Conservation (phyloP, 1,140 invertebrate species). For the Bacillus rossius region DNA sequence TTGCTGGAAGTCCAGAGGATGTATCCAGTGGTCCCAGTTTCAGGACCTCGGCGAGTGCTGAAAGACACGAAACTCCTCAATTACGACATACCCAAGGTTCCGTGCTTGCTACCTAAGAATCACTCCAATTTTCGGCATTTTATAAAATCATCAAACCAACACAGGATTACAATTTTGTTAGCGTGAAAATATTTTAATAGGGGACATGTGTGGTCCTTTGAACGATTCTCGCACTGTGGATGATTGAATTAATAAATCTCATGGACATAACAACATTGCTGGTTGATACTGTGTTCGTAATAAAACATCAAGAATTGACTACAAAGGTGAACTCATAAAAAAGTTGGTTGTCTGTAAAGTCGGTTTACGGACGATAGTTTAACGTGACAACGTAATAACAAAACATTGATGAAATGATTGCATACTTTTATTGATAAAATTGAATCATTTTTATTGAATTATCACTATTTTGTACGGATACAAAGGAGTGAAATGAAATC, state of each 20-base stretch:
- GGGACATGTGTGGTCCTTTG: background rate
- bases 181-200: background rate
- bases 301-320: too few relatives aligned
- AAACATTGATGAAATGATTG: too few relatives aligned
- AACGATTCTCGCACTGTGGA: background rate
- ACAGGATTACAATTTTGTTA: background rate
- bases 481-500: too few relatives aligned
- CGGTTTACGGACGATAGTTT: too few relatives aligned
- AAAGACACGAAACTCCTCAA: slow-evolving; percentile 49
- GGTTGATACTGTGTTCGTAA: background rate
- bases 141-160: background rate
- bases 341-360: too few relatives aligned
- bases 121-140: too few relatives aligned
- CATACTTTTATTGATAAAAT: too few relatives aligned
- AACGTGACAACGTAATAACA: too few relatives aligned
- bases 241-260: background rate
- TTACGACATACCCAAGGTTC: slow-evolving; percentile 60
- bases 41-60: slow-evolving; percentile 56
- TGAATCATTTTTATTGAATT: too few relatives aligned
- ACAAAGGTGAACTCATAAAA: too few relatives aligned
- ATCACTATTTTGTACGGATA: too few relatives aligned
- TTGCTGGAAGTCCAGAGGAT: slow-evolving; percentile 58
- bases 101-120: too few relatives aligned
- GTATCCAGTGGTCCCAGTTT: slow-evolving; percentile 55
- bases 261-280: background rate